Base-by-base conservation (phyloP, 2,888 invertebrate genomes). In the Acrobasis consociella region DNA sequence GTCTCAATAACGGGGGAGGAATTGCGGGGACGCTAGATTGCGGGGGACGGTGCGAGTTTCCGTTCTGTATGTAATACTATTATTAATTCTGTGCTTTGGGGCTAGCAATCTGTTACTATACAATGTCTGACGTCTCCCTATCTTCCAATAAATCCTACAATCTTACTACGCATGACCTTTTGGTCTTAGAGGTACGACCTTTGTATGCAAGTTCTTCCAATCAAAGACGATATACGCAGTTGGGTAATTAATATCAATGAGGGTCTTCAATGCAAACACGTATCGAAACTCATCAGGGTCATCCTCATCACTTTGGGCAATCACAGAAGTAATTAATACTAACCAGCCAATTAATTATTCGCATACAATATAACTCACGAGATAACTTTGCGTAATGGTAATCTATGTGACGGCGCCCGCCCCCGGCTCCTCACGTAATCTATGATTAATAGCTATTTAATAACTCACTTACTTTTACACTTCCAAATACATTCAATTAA, bases 311-410 rank as follows among this genome's bases (percentile, higher is more conserved):
- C 31, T 50, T 64, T 56, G 2, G 50, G 61, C 46, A 61, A 58
- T 9, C 38, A n/a, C 55, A 60, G 37, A 55, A 39, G 52, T 63
- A 63, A 63, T 63, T 53, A 63, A 63, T 60, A 63, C 58, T 49
- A 62, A 51, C 50, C 39, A 17, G 17, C 50, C 60, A 60, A 61
- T 65, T 63, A 62, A 59, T 63, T 61, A 65, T 50, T 53, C 52
- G 16, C 38, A 31, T 58, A 60, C 38, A 58, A 59, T 31, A 58
- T 60, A 62, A 62, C 38, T 58, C 58, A 60, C 31, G 55, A 60
- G 58, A 38, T 42, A 49, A 16, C 46, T 31, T 65, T 65, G 58
- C 65, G 61, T 50, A 63, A 65, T 55, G 49, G 38, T 38, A 22
- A 62, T 65, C 55, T 49, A 58, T 59, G 37, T 37, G 58, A 31